Conservation (phyloP, 2,888 invertebrate genomes). For the Mylabris sibirica region DNA sequence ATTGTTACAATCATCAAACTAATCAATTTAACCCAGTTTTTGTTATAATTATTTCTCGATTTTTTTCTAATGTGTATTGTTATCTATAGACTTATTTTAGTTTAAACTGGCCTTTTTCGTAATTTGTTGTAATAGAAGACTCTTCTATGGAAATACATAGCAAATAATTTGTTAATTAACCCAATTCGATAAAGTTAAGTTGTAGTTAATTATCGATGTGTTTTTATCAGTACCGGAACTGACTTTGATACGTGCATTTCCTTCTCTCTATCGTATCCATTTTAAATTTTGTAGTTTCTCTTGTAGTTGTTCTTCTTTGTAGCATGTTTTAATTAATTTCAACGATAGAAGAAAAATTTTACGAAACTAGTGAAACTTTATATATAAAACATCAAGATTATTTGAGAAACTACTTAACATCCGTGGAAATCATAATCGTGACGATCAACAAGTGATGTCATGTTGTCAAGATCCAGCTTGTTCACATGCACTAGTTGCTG, state of each 20-base stretch:
- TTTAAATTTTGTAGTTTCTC: no score
- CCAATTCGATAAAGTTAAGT: neutral
- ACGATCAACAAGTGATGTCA: slow-evolving; percentile 38
- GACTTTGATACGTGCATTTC: neutral
- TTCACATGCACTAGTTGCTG: slow-evolving; percentile 55
- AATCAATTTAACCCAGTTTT: neutral
- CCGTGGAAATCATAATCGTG: neutral
- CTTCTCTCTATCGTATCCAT: neutral
- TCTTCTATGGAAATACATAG: neutral
- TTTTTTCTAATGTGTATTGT: neutral
- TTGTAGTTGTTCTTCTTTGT: neutral
- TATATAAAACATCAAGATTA: slow-evolving; percentile 9
- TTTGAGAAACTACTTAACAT: neutral
- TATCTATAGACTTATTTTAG: no score
- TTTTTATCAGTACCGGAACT: neutral
- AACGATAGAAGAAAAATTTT: neutral
- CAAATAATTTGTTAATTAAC: neutral
- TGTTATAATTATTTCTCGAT: neutral
- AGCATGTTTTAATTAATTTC: neutral
- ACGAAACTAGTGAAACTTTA: neutral
- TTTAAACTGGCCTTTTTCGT: no score
- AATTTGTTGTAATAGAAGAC: no score
- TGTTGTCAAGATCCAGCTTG: slow-evolving; percentile 56
- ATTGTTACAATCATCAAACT: neutral
- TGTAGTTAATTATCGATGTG: neutral